Evolutionary conservation across 2,888 invertebrate genomes (phyloP).

Genomic region (Agonopterix subpropinquella): DNA sequence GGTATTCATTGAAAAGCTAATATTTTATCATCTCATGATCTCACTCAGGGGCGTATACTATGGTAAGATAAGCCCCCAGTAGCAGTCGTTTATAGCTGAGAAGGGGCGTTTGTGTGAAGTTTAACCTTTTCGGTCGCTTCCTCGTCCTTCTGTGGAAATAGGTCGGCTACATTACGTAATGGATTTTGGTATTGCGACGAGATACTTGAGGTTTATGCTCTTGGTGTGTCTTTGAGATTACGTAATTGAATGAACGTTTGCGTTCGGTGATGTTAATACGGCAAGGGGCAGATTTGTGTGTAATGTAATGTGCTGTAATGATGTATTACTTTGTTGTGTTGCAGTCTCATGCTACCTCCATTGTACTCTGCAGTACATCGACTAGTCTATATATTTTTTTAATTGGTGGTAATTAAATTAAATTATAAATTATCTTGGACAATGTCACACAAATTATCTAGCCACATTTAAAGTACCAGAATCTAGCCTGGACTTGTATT

Average conservation of each 20-base stretch:
- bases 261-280: not conserved
- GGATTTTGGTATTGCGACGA: slow-evolving; percentile 30
- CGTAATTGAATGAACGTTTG: slow-evolving; percentile 4
- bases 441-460: no score
- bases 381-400: no score
- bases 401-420: no score
- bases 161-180: slow-evolving; percentile 49
- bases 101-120: slow-evolving; percentile 36
- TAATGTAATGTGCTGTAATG: no score
- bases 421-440: no score
- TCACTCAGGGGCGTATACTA: slow-evolving; percentile 17
- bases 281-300: not conserved
- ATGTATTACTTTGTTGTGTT: no score
- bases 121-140: slow-evolving; percentile 39
- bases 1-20: slow-evolving; percentile 8
- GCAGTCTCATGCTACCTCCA: no score
- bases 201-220: slow-evolving; percentile 14
- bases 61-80: slow-evolving; percentile 24
- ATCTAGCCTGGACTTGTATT: no score
- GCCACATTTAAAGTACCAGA: no score
- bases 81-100: slow-evolving; percentile 12
- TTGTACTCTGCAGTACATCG: no score
- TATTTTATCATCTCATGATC: slow-evolving; percentile 24
- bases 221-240: slow-evolving; percentile 11
- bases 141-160: slow-evolving; percentile 28